Conservation (phyloP, 2,797 vertebrate genomes). For the Synanceia verrucosa region DNA sequence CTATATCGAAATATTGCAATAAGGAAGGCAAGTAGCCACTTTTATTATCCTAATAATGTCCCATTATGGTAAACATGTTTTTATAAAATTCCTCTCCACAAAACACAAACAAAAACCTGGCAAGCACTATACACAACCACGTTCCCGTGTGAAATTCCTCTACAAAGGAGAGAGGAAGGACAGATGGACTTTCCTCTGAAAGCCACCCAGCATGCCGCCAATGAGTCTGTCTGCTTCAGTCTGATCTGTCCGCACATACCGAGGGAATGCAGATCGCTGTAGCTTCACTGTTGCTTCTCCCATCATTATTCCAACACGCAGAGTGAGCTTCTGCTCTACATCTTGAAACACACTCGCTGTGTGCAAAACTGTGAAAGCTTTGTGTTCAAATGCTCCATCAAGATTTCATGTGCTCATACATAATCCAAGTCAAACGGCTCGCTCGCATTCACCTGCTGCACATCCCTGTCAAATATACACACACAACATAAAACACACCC, state of each 20-base stretch:
- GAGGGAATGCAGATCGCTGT: conserved; percentile 31
- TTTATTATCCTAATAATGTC: not conserved
- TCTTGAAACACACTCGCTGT: conserved; percentile 27
- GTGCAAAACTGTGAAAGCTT: conserved; percentile 24
- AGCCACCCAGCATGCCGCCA: conserved; percentile 50
- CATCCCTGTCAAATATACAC: conserved; percentile 27
- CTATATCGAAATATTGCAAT: no score
- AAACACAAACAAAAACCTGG: conserved; percentile 18
- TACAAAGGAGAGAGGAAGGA: conserved; percentile 47
- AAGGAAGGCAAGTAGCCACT: not conserved
- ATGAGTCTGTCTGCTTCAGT: conserved; percentile 45
- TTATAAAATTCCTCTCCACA: not conserved
- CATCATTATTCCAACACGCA: conserved; percentile 21
- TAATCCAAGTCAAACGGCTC: conserved; percentile 47
- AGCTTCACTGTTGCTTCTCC: conserved; percentile 18
- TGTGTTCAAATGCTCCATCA: conserved; percentile 38
- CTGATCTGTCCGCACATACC: conserved; percentile 41
- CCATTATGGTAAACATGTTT: not conserved
- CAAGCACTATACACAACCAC: not conserved
- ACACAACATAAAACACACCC: conserved; percentile 34
- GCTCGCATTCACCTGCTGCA: conserved; percentile 50
- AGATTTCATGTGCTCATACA: conserved; percentile 45
- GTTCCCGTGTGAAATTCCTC: conserved; percentile 49
- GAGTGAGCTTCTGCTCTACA: conserved; percentile 2
- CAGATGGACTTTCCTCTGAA: conserved; percentile 75